A percentile compares a stretch with the other conserved stretches of the same genome.
phyloP scores from a whole-genome alignment of 2,797 vertebrate genomes.

The Myiotriccus ornatus region DNA sequence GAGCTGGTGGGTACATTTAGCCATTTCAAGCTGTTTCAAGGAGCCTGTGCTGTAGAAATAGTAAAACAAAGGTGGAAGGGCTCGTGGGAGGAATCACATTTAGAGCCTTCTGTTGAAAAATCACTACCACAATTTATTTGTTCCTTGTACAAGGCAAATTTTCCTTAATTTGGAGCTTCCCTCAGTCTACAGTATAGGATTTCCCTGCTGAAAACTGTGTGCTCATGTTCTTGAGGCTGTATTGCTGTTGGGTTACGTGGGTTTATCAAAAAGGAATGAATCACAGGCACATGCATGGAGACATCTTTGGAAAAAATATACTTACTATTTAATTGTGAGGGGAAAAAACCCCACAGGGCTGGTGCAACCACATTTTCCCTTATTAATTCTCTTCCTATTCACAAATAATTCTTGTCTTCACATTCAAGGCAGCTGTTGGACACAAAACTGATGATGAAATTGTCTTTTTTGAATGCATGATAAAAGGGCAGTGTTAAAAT shows the following conservation, averaged over 20 bases:
- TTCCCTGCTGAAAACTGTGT: not conserved
- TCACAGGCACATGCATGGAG: not conserved
- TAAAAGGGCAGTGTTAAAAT: not conserved
- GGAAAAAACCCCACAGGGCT: not conserved
- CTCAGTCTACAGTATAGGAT: not conserved
- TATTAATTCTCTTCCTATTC: not conserved
- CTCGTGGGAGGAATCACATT: not conserved
- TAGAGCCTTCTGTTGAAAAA: not conserved
- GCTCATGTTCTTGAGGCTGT: accelerated
- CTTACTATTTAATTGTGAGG: not conserved
- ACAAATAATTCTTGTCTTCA: not conserved
- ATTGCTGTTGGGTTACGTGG: not conserved
- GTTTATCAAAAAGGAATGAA: not conserved
- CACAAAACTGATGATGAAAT: not conserved
- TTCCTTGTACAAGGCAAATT: not conserved
- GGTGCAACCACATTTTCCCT: accelerated
- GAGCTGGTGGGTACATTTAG: not conserved
- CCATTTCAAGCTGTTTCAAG: not conserved
- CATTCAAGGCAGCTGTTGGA: not conserved
- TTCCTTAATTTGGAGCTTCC: not conserved
- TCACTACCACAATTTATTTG: not conserved
- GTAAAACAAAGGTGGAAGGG: not conserved
- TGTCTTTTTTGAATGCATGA: not conserved
- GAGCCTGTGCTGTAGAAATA: not conserved
- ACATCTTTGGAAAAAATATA: not conserved